Percentiles rank a stretch among this genome's conserved stretches.
These are phyloP conservation scores for Bombus consobrinus DNA, from an alignment of 1,140 invertebrate genomes.

Conservation along the genomic window DNA sequence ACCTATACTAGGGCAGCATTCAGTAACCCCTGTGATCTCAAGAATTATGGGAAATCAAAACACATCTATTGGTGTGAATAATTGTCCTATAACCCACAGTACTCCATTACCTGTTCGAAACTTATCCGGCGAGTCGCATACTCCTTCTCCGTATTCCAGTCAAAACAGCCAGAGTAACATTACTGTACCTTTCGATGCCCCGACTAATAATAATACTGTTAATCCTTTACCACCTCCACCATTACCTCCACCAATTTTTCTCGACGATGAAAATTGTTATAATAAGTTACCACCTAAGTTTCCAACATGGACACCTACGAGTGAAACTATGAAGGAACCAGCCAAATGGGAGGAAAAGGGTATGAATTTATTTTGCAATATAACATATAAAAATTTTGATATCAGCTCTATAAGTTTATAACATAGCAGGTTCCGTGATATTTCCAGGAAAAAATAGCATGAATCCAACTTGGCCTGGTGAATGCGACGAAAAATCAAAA, in stretches of 20 bases:
- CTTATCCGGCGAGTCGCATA: constrained; percentile 72
- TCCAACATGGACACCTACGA: constrained; percentile 81
- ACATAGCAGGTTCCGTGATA: constrained; percentile 49
- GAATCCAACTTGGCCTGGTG: constrained; percentile 75
- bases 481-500: constrained; percentile 75
- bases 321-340: constrained; percentile 73
- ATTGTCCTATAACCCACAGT: constrained; percentile 76
- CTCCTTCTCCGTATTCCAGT: constrained; percentile 77
- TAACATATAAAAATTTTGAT: constrained; percentile 12
- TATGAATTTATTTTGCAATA: constrained; percentile 43
- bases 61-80: constrained; percentile 60
- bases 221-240: constrained; percentile 84
- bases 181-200: constrained; percentile 66
- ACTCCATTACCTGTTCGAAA: constrained; percentile 75
- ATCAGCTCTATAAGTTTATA: constrained; percentile 11
- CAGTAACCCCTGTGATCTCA: constrained; percentile 70
- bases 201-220: constrained; percentile 62
- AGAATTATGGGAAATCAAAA: constrained; percentile 63
- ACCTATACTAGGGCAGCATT: constrained; percentile 63
- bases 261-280: constrained; percentile 81
- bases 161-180: constrained; percentile 79
- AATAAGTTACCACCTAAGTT: constrained; percentile 83
- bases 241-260: constrained; percentile 84
- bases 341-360: constrained; percentile 79
- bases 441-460: constrained; percentile 75